Evolutionary conservation across 2,888 invertebrate species (phyloP).

Genomic region (Criorhina ranunculi): DNA sequence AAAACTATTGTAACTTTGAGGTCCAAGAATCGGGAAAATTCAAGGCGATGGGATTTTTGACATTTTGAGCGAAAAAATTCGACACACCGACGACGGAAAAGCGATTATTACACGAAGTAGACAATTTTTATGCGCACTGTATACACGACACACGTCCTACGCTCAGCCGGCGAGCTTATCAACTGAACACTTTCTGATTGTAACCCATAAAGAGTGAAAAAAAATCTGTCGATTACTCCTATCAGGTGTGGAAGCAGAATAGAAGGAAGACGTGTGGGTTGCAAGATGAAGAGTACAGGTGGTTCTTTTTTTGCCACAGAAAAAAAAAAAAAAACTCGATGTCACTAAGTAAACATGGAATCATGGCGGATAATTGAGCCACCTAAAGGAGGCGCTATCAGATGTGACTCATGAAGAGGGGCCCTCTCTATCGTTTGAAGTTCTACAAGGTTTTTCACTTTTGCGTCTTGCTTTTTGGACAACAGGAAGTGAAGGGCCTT

Average conservation of each 20-base stretch:
- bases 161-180: constrained; percentile 67
- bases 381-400: not conserved
- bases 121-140: constrained; percentile 40
- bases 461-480: too few relatives aligned
- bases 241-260: constrained; percentile 52
- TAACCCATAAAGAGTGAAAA: constrained; percentile 58
- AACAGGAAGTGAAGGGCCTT: too few relatives aligned
- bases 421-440: too few relatives aligned
- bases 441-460: too few relatives aligned
- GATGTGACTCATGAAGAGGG: not conserved
- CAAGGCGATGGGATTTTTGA: not conserved
- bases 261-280: not conserved
- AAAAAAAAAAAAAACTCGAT: not conserved
- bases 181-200: constrained; percentile 69
- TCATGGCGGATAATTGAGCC: not conserved
- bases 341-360: not conserved
- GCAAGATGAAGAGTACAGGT: constrained; percentile 18
- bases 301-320: not conserved
- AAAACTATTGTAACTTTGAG: not conserved
- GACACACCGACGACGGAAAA: not conserved
- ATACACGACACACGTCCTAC: constrained; percentile 66
- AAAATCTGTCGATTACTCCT: constrained; percentile 62
- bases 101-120: not conserved
- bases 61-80: constrained; percentile 22
- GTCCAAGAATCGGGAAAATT: constrained; percentile 5